phyloP scores from a whole-genome alignment of 2,797 vertebrate species.

The Coranthus polyacanthus region DNA sequence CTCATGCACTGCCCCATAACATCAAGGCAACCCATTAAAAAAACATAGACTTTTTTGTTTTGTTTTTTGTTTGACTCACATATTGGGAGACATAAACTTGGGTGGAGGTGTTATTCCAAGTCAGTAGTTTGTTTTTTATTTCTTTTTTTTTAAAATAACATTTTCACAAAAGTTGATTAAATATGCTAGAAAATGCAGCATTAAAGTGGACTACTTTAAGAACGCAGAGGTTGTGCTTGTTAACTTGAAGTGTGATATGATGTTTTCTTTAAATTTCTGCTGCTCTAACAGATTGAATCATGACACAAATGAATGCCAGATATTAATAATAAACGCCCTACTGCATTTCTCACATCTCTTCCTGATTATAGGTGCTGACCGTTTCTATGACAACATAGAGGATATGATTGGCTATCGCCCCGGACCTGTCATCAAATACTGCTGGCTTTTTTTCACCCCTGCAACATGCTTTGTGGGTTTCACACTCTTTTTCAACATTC shows the following conservation, averaged over 20 bases:
- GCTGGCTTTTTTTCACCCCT: conserved; percentile 96
- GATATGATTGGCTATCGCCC: conserved; percentile 98
- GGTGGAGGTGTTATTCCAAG: background rate
- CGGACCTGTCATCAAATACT: conserved; percentile 92
- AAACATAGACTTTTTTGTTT: too few relatives aligned
- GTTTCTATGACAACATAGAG: conserved; percentile 96
- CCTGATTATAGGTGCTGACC: conserved; percentile 87
- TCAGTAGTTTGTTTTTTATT: background rate
- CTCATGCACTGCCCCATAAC: background rate
- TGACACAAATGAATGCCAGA: conserved; percentile 1
- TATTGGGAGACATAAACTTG: too few relatives aligned
- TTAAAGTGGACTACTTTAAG: background rate
- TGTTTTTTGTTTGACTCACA: background rate
- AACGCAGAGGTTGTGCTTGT: background rate
- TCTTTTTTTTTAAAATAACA: too few relatives aligned
- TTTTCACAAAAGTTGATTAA: background rate
- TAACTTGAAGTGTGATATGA: too few relatives aligned
- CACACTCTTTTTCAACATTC: background rate
- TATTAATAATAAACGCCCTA: background rate
- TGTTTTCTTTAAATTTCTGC: conserved; percentile 3
- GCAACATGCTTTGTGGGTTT: conserved; percentile 89
- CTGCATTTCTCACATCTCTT: conserved; percentile 14
- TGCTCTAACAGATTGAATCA: conserved; percentile 2
- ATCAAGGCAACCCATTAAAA: conserved; percentile 2
- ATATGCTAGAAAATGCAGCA: background rate